Evolutionary conservation across 37 sponge, comb jelly and placozoan species (phyloP), one percentile per base, ranked within the genome.

Genomic region (Haliclona indistincta): DNA sequence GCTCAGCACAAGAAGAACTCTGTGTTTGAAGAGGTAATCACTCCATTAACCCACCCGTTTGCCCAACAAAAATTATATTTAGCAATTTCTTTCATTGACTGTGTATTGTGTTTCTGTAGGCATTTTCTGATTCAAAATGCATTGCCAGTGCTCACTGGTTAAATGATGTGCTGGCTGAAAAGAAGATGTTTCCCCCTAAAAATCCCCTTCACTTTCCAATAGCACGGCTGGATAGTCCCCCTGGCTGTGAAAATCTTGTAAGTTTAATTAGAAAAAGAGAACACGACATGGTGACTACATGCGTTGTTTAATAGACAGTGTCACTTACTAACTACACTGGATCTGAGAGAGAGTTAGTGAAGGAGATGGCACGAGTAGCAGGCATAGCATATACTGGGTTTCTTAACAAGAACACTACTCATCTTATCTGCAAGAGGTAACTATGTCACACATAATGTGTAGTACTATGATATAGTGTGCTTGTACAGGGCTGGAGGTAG

Each of bases 141-240:
- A 89, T 93, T 20, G 84, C 91, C 1, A 83, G 92, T 75, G 94
- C 94, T 19, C 84, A 93, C 69, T 97, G 97, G 97, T 84, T 97
- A 64, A 97, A 97, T 60, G 94, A 93, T 77, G 89, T 97, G 13
- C 86, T 97, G 28, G 70, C 80, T 25, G 64, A 77, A 0, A 79
- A 77, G 54, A 88, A 84, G 54, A 64, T 93, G 80, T 93, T 90
- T 45, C 79, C 85, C 1, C 97, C 97, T 23, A 64, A 68, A 29
- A 67, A 75, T 40, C 78, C 91, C n/a, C 81, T 97, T 8, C 97
- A 97, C 68, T 79, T 97, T 54, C 97, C 97, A 41, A 83, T 80
- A 3, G 84, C 81, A 58, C 25, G 7, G 11, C 22, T 25, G n/a
- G 25, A 58, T 7, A 8, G 26, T n/a, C 60, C 60, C 7, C 26